These are phyloP conservation scores for Chondrosia reniformis DNA, from an alignment of 37 sponge, comb jelly and placozoan species.

Conservation along the genomic window DNA sequence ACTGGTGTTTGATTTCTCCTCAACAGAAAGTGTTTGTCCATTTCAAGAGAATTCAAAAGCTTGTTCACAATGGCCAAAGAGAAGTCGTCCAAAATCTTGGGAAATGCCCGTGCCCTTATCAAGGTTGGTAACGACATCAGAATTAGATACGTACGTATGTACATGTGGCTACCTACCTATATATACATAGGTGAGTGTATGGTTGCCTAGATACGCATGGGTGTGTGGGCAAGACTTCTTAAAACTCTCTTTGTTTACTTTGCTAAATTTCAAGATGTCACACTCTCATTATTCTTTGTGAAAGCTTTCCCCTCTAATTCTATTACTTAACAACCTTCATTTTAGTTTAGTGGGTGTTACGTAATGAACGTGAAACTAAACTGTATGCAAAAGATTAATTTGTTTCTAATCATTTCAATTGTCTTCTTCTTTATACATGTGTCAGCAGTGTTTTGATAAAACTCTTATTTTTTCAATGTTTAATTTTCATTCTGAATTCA, in stretches of 20 bases:
- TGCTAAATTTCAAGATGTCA: no score
- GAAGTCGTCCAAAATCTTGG: constrained; percentile 54
- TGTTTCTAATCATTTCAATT: no score
- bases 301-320: no score
- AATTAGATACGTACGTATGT: not conserved
- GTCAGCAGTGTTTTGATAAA: no score
- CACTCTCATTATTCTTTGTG: no score
- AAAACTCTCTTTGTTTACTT: not conserved
- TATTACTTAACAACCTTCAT: no score
- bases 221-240: not conserved
- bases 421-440: no score
- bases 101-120: constrained; percentile 56
- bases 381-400: no score
- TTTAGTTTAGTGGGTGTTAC: no score
- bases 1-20: not conserved
- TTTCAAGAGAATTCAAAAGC: constrained; percentile 52
- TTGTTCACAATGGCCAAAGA: constrained; percentile 62
- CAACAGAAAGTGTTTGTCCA: not conserved
- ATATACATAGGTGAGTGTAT: not conserved
- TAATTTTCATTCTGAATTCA: not conserved
- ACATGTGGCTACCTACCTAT: not conserved
- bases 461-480: no score
- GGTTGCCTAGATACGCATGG: not conserved
- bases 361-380: no score
- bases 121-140: not conserved